These are phyloP conservation scores for Alviniconcha strummeri DNA, from an alignment of 2,888 invertebrate genomes.

Conservation along the genomic window DNA sequence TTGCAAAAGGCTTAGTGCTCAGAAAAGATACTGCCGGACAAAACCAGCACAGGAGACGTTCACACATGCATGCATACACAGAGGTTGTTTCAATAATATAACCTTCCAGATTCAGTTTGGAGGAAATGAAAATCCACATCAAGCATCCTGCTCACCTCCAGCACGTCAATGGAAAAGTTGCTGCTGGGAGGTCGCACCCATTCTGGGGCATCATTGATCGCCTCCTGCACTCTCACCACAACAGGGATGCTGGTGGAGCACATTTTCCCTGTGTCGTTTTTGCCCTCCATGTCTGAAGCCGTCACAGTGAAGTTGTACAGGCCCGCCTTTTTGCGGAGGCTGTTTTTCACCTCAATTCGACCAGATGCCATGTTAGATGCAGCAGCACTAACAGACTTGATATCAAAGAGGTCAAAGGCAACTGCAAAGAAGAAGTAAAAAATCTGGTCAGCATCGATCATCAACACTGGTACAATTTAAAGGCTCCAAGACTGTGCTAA, in stretches of 20 bases:
- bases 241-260: constrained; percentile 78
- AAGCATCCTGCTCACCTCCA: constrained; percentile 80
- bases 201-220: constrained; percentile 82
- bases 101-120: no score
- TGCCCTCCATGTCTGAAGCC: constrained; percentile 85
- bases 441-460: no score
- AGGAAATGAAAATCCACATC: no score
- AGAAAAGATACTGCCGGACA: no score
- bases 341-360: constrained; percentile 86
- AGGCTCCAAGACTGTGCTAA: no score
- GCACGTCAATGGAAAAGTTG: constrained; percentile 86
- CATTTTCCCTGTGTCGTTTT: constrained; percentile 45
- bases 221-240: constrained; percentile 76
- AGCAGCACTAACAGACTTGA: constrained; percentile 67
- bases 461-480: no score
- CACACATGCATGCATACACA: no score
- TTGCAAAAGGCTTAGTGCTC: no score
- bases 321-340: constrained; percentile 81
- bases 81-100: no score
- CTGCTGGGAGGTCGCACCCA: constrained; percentile 86
- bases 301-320: constrained; percentile 81
- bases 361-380: constrained; percentile 75
- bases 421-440: neutral
- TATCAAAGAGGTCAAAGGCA: constrained; percentile 79
- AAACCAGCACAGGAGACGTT: no score